Conservation (phyloP, 2,888 invertebrate species). For the Oeneis ivallda region DNA sequence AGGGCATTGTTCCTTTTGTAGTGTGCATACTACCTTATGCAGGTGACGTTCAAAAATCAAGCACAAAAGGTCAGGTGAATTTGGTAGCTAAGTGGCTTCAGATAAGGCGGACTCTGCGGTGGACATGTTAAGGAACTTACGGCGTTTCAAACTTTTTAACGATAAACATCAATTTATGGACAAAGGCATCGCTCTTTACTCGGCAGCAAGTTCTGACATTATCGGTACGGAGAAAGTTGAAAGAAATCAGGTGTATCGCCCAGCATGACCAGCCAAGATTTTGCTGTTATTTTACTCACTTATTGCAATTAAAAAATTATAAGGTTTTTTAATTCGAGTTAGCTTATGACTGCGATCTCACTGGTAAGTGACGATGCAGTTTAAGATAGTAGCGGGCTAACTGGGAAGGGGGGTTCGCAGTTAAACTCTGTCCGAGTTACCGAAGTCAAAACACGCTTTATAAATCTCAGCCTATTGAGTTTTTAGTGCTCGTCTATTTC, state of each 20-base stretch:
- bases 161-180: constrained; percentile 16
- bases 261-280: constrained; percentile 1
- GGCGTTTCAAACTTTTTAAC: background rate
- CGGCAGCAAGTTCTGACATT: constrained; percentile 22
- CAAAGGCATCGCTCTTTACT: constrained; percentile 5
- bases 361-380: too few species aligned
- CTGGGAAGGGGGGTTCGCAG: too few species aligned
- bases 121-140: constrained; percentile 15
- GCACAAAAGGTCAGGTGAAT: constrained; percentile 34
- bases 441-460: too few species aligned
- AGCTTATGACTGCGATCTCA: too few species aligned
- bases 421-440: too few species aligned
- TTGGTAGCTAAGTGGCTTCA: constrained; percentile 9
- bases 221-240: constrained; percentile 20
- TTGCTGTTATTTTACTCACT: background rate
- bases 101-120: constrained; percentile 19
- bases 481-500: background rate
- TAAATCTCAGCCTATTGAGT: background rate
- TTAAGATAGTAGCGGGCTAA: too few species aligned
- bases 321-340: too few species aligned
- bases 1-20: constrained; percentile 56
- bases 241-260: constrained; percentile 15
- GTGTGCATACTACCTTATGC: constrained; percentile 51
- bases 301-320: background rate
- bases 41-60: constrained; percentile 58